Evolutionary conservation across 2,888 invertebrate species (phyloP).

Genomic region (Sesia apiformis): DNA sequence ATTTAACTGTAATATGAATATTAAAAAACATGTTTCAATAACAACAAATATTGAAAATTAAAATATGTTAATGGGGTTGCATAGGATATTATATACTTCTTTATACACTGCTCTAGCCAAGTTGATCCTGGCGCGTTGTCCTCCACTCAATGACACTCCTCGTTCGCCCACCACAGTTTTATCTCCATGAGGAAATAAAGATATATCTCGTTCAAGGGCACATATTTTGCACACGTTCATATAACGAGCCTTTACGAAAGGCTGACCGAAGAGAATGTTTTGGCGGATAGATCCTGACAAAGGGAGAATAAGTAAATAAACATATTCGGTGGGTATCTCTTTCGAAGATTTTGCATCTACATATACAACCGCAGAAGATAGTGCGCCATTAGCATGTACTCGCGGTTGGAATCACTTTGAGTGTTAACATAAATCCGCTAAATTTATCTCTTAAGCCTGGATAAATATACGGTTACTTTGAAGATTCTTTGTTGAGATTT

Average conservation of each 20-base stretch:
- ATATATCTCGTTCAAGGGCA: constrained; percentile 82
- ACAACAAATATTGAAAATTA: background rate
- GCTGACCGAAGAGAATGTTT: constrained; percentile 92
- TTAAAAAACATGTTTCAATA: background rate
- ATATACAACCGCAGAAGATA: too few species aligned
- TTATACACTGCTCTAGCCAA: constrained; percentile 79
- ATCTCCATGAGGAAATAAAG: constrained; percentile 85
- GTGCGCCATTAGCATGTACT: too few species aligned
- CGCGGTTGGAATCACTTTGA: too few species aligned
- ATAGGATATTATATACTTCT: constrained; percentile 31
- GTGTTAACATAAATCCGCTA: too few species aligned
- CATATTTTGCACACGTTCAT: constrained; percentile 82
- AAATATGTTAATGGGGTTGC: background rate
- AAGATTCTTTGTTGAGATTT: too few species aligned
- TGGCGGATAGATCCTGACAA: constrained; percentile 83
- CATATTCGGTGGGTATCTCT: background rate
- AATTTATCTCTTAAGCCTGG: too few species aligned
- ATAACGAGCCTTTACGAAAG: constrained; percentile 74
- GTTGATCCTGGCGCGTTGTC: constrained; percentile 82
- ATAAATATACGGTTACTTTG: too few species aligned
- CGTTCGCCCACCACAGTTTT: constrained; percentile 89
- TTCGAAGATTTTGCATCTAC: too few species aligned
- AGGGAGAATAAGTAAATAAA: background rate
- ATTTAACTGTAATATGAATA: background rate
- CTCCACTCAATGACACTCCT: constrained; percentile 87